Percentiles rank a stretch among this genome's conserved stretches.
These are phyloP conservation scores for Dryadula phaetusa DNA, from an alignment of 2,888 invertebrate species.

Conservation along the genomic window DNA sequence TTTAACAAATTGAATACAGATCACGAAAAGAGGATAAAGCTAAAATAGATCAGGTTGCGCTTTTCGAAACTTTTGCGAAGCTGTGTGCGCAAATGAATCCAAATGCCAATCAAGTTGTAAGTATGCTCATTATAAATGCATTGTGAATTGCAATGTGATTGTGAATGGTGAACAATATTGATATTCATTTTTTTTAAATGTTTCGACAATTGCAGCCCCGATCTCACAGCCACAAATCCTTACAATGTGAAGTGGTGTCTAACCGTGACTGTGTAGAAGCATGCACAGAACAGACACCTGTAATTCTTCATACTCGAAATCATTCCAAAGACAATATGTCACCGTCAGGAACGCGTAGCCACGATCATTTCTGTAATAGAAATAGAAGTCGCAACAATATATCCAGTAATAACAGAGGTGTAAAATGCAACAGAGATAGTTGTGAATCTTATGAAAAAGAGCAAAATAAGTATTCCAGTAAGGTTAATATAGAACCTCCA, in stretches of 20 bases:
- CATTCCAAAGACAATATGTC: constrained; percentile 57
- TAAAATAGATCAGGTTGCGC: constrained; percentile 57
- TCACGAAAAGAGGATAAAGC: constrained; percentile 53
- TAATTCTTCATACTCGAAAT: constrained; percentile 53
- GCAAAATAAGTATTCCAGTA: constrained; percentile 57
- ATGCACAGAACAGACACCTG: constrained; percentile 59
- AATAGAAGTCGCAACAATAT: constrained; percentile 55
- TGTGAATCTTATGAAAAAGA: constrained; percentile 56
- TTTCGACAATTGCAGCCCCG: constrained; percentile 57
- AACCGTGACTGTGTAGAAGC: constrained; percentile 53
- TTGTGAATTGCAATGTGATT: no score
- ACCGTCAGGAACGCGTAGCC: constrained; percentile 61
- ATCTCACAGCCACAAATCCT: constrained; percentile 73
- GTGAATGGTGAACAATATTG: not conserved
- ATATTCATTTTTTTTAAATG: not conserved
- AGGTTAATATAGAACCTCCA: constrained; percentile 54
- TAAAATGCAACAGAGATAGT: constrained; percentile 56
- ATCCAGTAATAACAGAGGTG: constrained; percentile 46
- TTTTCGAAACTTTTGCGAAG: constrained; percentile 74
- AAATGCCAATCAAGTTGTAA: constrained; percentile 55
- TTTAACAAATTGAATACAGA: constrained; percentile 45
- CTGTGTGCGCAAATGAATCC: constrained; percentile 65
- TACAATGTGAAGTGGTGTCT: constrained; percentile 68
- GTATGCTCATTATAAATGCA: constrained; percentile 28
- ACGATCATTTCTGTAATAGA: constrained; percentile 57